A percentile compares a stretch with the other conserved stretches of the same genome.
Evolutionary conservation across 1,140 invertebrate genomes (phyloP).

Genomic region (Caenorhabditis inopinata): DNA sequence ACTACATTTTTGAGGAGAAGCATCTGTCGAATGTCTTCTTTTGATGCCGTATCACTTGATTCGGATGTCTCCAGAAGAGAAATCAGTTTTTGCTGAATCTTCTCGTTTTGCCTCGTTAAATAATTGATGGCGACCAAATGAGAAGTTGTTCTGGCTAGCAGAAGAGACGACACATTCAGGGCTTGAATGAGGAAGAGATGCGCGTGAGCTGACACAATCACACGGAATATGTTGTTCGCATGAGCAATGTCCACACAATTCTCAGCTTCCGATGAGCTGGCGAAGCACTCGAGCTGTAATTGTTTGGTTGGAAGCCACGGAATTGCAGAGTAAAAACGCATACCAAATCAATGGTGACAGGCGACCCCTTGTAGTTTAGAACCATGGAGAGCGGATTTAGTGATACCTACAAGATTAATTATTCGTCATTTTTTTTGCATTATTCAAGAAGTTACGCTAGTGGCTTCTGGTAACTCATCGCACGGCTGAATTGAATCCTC

Average conservation of each 20-base stretch:
- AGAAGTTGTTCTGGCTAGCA: slow-evolving; percentile 38
- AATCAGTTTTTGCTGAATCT: slow-evolving; percentile 25
- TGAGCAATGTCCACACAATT: slow-evolving; percentile 3
- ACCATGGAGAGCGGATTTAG: slow-evolving; percentile 34
- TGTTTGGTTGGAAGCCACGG: too few relatives aligned
- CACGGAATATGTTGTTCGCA: slow-evolving; percentile 5
- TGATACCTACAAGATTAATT: background rate
- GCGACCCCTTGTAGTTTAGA: slow-evolving; percentile 24
- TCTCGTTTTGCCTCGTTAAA: slow-evolving; percentile 29
- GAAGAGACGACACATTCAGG: slow-evolving; percentile 37
- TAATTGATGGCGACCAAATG: slow-evolving; percentile 17
- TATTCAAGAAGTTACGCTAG: background rate
- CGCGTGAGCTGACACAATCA: slow-evolving; percentile 3
- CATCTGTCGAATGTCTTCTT: slow-evolving; percentile 20
- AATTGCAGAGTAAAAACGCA: too few relatives aligned
- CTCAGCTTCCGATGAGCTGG: background rate
- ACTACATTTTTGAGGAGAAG: slow-evolving; percentile 24
- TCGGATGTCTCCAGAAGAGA: background rate
- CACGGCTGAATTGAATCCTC: background rate
- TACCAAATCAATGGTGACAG: slow-evolving; percentile 41
- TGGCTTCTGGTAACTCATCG: background rate
- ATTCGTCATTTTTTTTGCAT: too few relatives aligned
- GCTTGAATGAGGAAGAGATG: slow-evolving; percentile 16
- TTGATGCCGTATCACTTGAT: background rate
- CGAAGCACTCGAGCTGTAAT: slow-evolving; percentile 39